Percentiles rank a stretch among this genome's conserved stretches.
Evolutionary conservation across 2,888 invertebrate species (phyloP).

Genomic region (Pyrrhia umbra): DNA sequence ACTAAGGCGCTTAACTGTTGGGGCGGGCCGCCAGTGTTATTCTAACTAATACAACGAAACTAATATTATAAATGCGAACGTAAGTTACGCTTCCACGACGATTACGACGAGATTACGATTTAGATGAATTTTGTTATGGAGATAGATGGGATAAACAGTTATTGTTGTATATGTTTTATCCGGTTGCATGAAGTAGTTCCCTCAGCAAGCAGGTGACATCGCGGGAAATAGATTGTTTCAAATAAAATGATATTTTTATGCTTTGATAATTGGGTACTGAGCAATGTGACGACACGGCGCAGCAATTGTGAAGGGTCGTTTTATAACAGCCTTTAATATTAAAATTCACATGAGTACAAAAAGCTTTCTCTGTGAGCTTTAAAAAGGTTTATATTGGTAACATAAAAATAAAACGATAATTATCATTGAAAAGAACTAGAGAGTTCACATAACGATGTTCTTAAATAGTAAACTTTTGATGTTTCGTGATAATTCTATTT

Average conservation of each 20-base stretch:
- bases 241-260: conserved; percentile 47
- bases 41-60: too few relatives aligned
- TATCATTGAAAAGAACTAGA: too few relatives aligned
- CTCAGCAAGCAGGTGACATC: too few relatives aligned
- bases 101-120: too few relatives aligned
- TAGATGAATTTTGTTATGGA: too few relatives aligned
- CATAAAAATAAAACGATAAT: neutral
- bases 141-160: too few relatives aligned
- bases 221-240: too few relatives aligned
- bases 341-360: conserved; percentile 21
- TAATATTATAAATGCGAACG: too few relatives aligned
- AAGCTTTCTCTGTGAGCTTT: conserved; percentile 16
- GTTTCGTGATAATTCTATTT: conserved; percentile 20
- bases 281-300: conserved; percentile 35
- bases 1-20: conserved; percentile 39
- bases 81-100: too few relatives aligned
- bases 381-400: conserved; percentile 10
- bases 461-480: neutral
- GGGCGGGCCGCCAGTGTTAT: conserved; percentile 24
- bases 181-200: too few relatives aligned
- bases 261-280: conserved; percentile 49
- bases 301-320: conserved; percentile 32
- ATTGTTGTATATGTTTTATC: too few relatives aligned
- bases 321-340: conserved; percentile 28
- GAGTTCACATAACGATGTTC: neutral